Evolutionary conservation across 2,113 vertebrate genomes (phyloP).

Genomic region (Gymnocephalus cernua): DNA sequence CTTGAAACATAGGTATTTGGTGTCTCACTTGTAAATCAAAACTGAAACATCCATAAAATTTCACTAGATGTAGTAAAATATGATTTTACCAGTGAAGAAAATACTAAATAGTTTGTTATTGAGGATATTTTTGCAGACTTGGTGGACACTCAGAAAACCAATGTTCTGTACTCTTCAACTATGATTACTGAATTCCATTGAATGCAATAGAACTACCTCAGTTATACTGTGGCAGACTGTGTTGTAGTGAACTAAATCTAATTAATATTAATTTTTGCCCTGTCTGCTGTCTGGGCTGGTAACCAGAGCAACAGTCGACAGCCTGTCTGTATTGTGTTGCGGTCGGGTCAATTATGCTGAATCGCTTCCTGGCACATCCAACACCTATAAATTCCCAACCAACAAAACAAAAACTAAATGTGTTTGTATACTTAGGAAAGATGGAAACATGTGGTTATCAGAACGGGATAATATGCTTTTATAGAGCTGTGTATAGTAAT

Average conservation of each 20-base stretch:
- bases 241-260: constrained; percentile 47
- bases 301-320: constrained; percentile 57
- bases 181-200: not conserved
- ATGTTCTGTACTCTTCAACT: constrained; percentile 10
- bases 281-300: constrained; percentile 59
- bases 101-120: constrained; percentile 11
- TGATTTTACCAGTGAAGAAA: constrained; percentile 4
- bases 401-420: constrained; percentile 42
- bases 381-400: constrained; percentile 54
- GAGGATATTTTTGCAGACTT: not conserved
- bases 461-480: constrained; percentile 37
- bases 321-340: constrained; percentile 49
- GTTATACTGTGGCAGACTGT: constrained; percentile 7
- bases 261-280: constrained; percentile 59
- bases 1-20: not conserved
- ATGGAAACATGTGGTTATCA: constrained; percentile 52
- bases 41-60: constrained; percentile 1
- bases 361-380: constrained; percentile 58
- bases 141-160: not conserved
- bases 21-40: not conserved
- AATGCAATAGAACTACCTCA: constrained; percentile 17
- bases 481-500: constrained; percentile 19
- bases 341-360: constrained; percentile 59
- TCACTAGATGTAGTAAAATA: not conserved
- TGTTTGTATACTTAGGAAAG: constrained; percentile 46